Base-by-base conservation (phyloP, 2,888 invertebrate species). In the Scelioninae gen. 1 region DNA sequence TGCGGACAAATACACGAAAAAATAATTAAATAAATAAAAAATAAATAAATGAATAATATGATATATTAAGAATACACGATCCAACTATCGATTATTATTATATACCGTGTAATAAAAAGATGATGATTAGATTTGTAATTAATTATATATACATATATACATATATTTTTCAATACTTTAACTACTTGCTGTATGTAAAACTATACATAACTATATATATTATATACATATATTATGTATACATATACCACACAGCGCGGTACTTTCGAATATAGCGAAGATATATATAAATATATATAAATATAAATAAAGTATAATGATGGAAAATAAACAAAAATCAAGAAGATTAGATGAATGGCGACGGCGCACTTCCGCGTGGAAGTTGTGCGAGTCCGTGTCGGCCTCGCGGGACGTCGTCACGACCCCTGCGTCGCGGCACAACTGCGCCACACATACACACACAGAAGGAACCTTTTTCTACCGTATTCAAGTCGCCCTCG, bases 141-240 rank as follows among this genome's bases (percentile, higher is more conserved):
- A 89, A 91, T 89, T 90, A 91, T 88, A 89, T 82, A 82, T 71
- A 82, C 65, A 78, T 74, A 83, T 80, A 85, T 84, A 84, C 82
- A 90, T 91, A 92, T 91, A 92, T 92, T 92, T 92, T 92, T 92
- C 92, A 92, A 92, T 92, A 92, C 91, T 90, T 91, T 90, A 91
- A 91, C 90, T 92, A 92, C 90, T 91, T 87, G 89, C 90, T 92
- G 90, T 91, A 90, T 90, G 89, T 91, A 89, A 78, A 90, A 90
- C 88, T 88, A 89, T 88, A 88, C 87, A 89, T 82, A 79, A 80
- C 80, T 75, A 81, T 84, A 84, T 85, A 86, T 86, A 87, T 85
- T 88, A 88, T 88, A 87, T 87, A 84, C 86, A 68, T 77, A 77
- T 77, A 87, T 85, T 83, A 82, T 71, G 79, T 84, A 78, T 80